phyloP scores from a whole-genome alignment of 2,888 invertebrate species.

The Trachelus stipa region DNA sequence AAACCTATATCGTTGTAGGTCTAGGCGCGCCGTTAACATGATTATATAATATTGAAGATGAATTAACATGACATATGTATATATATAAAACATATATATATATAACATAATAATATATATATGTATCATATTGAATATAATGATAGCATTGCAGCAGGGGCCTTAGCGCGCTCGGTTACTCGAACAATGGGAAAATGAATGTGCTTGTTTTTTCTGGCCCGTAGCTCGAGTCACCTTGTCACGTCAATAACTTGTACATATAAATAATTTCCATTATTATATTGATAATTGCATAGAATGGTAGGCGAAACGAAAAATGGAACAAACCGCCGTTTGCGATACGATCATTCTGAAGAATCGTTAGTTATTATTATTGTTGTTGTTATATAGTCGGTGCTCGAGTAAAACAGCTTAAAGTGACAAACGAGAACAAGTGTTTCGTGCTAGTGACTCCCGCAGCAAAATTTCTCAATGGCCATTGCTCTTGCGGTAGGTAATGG shows the following conservation, averaged over 20 bases:
- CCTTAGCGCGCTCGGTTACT: slow-evolving; percentile 40
- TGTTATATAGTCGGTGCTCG: not conserved
- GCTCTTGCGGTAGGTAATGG: too few relatives aligned
- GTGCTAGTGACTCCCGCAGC: too few relatives aligned
- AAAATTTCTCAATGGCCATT: too few relatives aligned
- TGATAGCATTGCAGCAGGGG: slow-evolving; percentile 35
- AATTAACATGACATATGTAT: slow-evolving; percentile 27
- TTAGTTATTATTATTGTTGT: not conserved
- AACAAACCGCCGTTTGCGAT: not conserved
- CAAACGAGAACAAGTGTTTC: too few relatives aligned
- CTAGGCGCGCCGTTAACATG: not conserved
- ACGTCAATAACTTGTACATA: slow-evolving; percentile 5
- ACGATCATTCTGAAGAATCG: slow-evolving; percentile 16
- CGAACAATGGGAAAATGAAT: slow-evolving; percentile 10
- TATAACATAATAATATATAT: slow-evolving; percentile 21
- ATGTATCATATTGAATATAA: slow-evolving; percentile 15
- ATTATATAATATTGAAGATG: slow-evolving; percentile 9
- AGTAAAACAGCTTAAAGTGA: too few relatives aligned
- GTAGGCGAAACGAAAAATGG: not conserved
- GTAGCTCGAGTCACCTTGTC: slow-evolving; percentile 26
- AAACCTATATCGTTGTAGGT: not conserved
- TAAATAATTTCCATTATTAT: not conserved
- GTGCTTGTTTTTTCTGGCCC: slow-evolving; percentile 10
- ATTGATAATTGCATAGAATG: not conserved
- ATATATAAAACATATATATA: not conserved